Evolutionary conservation across 2,797 vertebrate genomes (phyloP), one percentile per base, ranked within the genome.

Genomic region (Rousettus madagascariensis): DNA sequence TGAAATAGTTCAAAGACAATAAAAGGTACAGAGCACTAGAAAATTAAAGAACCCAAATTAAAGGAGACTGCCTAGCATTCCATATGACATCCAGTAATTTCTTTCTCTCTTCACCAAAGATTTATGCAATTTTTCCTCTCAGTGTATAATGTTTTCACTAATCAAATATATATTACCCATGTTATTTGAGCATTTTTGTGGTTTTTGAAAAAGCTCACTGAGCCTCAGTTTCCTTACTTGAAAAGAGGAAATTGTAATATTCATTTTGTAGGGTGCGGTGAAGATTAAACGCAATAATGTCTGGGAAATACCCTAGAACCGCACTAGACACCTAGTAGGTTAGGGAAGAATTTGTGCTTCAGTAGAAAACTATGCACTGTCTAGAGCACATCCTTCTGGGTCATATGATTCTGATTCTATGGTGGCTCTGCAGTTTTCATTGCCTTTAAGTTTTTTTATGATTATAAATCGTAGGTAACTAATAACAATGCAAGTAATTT

Each of bases 171-270:
- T 12, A 17, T 77, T 43, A 41, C 11, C 77, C 3, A 6, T 46
- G 24, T 9, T 53, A 38, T 72, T 22, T 46, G 41, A 66, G 19
- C 59, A 51, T 86, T 82, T 91, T 46, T 59, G 43, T 57, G 36
- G 51, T 43, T 91, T 87, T 41, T 88, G 2, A 33, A 57, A 65
- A 69, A 28, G 17, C 78, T 84, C 66, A 19, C 20, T 80, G 65
- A 90, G 86, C 86, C 85, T 95, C 55, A 78, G 53, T 79, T 66
- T 96, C 86, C 65, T 86, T 22, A 46, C 38, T 86, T 49, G 33
- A 69, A 63, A 85, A 63, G 16, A 49, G 30, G 63, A 94, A 94
- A 59, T 66, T 49, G 12, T 55, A 84, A 65, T 66, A 61, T 63
- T 85, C 46, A 24, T 38, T 79, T 71, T 84, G 33, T 22, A 80